These are phyloP conservation scores for Eupithecia insigniata DNA, from an alignment of 2,888 invertebrate genomes.

Conservation along the genomic window DNA sequence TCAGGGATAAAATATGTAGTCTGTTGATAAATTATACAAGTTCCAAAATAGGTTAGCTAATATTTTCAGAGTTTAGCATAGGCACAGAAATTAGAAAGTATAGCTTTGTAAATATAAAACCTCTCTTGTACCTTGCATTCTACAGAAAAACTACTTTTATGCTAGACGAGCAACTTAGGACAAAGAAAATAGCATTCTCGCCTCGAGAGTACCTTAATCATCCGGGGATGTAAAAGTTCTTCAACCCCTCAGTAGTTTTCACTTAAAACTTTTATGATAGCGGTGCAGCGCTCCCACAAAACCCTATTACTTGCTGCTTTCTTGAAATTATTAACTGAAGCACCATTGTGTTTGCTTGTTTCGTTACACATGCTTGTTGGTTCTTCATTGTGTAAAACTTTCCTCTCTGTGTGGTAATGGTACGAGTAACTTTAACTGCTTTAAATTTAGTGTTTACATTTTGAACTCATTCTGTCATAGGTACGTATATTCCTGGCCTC, in stretches of 20 bases:
- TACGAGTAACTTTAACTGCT: neutral
- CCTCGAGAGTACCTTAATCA: conserved; percentile 5
- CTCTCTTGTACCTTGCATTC: too few relatives aligned
- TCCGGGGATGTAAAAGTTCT: conserved; percentile 5
- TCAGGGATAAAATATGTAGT: neutral
- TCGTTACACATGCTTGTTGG: conserved; percentile 1
- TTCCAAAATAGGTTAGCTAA: neutral
- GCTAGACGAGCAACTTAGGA: neutral
- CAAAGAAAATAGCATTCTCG: conserved; percentile 2
- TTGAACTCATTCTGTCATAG: neutral
- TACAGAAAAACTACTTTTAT: neutral
- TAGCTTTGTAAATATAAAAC: too few relatives aligned
- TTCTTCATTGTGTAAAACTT: conserved; percentile 5
- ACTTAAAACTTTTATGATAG: conserved; percentile 17
- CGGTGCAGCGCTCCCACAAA: neutral
- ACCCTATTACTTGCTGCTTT: neutral
- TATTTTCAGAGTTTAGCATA: neutral
- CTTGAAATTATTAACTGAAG: conserved; percentile 6
- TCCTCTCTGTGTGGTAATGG: neutral
- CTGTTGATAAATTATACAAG: neutral
- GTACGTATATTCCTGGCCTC: neutral
- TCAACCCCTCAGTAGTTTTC: conserved; percentile 19
- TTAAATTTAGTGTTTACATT: neutral
- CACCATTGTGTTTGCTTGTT: conserved; percentile 4
- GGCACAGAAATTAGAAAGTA: too few relatives aligned